Percentiles rank a stretch among this genome's conserved stretches.
phyloP scores from a whole-genome alignment of 2,797 vertebrate species.

The Poecilia wingei region DNA sequence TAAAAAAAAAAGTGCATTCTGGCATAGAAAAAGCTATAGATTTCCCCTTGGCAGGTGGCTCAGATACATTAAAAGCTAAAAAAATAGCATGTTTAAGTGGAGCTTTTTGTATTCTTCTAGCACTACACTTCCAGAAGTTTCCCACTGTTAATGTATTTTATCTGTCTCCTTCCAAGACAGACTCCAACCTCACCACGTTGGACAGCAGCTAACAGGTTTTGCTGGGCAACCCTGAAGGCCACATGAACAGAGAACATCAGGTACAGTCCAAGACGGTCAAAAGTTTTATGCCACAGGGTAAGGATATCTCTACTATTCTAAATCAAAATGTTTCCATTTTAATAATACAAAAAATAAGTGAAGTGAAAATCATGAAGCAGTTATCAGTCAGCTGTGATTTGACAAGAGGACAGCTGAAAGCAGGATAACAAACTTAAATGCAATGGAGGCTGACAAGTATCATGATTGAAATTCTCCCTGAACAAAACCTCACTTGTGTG shows the following conservation, averaged over 20 bases:
- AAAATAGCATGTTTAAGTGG: neutral
- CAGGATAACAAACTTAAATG: constrained; percentile 58
- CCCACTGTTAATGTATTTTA: neutral
- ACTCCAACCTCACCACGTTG: neutral
- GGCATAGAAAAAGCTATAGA: neutral
- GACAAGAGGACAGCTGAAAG: constrained; percentile 24
- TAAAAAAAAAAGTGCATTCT: neutral
- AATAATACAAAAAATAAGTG: neutral
- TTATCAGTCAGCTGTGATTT: constrained; percentile 10
- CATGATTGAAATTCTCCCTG: constrained; percentile 67
- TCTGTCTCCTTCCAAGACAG: neutral
- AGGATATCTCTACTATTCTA: neutral
- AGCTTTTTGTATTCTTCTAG: neutral
- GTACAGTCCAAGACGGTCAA: neutral
- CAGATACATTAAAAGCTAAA: neutral
- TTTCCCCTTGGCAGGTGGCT: neutral
- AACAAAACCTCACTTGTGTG: constrained; percentile 77
- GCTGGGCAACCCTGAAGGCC: neutral
- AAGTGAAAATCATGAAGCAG: constrained; percentile 26
- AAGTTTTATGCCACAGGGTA: neutral
- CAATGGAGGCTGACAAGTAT: constrained; percentile 41
- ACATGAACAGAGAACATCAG: neutral
- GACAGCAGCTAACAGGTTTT: neutral
- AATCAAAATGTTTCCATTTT: neutral
- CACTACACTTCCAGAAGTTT: neutral